phyloP scores from a whole-genome alignment of 2,113 vertebrate genomes.

The Hyperopisus bebe region DNA sequence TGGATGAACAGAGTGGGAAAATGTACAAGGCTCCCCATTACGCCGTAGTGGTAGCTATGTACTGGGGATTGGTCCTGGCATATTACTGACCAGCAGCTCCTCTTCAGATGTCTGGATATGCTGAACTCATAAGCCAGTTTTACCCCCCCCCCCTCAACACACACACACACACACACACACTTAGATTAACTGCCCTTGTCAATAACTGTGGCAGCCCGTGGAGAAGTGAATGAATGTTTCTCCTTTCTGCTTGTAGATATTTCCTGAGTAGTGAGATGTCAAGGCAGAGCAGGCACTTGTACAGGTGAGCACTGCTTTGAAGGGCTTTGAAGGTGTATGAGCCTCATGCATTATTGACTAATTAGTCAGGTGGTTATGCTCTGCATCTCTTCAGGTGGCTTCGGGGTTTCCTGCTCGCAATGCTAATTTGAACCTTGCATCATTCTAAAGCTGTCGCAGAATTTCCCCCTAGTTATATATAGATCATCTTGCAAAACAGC shows the following conservation, averaged over 20 bases:
- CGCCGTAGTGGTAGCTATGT: not conserved
- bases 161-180: too few species aligned
- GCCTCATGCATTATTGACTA: constrained; percentile 2
- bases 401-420: not conserved
- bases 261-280: constrained; percentile 69
- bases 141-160: not conserved
- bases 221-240: not conserved
- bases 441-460: not conserved
- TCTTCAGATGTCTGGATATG: not conserved
- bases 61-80: not conserved
- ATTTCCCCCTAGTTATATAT: not conserved
- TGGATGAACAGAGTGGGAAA: constrained; percentile 60
- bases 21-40: constrained; percentile 54
- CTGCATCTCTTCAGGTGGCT: not conserved
- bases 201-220: not conserved
- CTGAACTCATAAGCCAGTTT: not conserved
- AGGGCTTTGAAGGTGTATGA: not conserved
- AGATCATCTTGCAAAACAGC: not conserved
- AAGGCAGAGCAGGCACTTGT: constrained; percentile 65
- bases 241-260: constrained; percentile 52
- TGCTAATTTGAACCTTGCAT: not conserved
- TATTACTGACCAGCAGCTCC: not conserved
- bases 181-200: constrained; percentile 23
- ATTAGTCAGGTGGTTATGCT: not conserved
- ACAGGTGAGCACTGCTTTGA: constrained; percentile 56